Evolutionary conservation across 92 coral and sea anemone species (phyloP).

Genomic region (Zoanthus sociatus): DNA sequence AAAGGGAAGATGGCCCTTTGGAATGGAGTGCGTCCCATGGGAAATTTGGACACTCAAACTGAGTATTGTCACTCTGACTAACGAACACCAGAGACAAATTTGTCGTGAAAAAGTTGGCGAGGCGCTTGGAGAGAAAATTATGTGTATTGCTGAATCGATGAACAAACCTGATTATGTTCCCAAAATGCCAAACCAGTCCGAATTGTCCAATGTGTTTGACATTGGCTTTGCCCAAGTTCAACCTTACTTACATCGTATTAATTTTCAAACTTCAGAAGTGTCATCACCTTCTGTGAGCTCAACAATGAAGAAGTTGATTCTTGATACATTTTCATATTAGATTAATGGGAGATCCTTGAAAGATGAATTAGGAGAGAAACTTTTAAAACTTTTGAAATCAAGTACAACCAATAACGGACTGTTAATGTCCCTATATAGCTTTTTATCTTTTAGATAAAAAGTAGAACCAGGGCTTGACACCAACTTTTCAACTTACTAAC

Average conservation of each 20-base stretch:
- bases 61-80: conserved; percentile 75
- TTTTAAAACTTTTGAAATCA: too few relatives aligned
- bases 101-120: conserved; percentile 97
- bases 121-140: conserved; percentile 87
- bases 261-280: conserved; percentile 86
- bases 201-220: conserved; percentile 90
- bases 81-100: conserved; percentile 92
- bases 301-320: conserved; percentile 87
- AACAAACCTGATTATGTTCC: conserved; percentile 96
- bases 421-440: too few relatives aligned
- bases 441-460: too few relatives aligned
- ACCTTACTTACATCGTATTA: conserved; percentile 84
- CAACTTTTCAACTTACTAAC: too few relatives aligned
- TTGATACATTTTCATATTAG: conserved; percentile 93
- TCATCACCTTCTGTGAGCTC: conserved; percentile 85
- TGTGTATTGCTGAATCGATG: conserved; percentile 94
- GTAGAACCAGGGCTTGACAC: too few relatives aligned
- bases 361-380: neutral
- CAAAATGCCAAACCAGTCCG: conserved; percentile 95
- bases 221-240: conserved; percentile 83
- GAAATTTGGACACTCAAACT: conserved; percentile 95
- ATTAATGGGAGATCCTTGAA: neutral
- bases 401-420: too few relatives aligned
- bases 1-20: conserved; percentile 96
- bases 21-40: conserved; percentile 94